Percentiles rank a stretch among this genome's conserved stretches.
These are phyloP conservation scores for Napeogenes inachia DNA, from an alignment of 2,888 invertebrate species.

Conservation along the genomic window DNA sequence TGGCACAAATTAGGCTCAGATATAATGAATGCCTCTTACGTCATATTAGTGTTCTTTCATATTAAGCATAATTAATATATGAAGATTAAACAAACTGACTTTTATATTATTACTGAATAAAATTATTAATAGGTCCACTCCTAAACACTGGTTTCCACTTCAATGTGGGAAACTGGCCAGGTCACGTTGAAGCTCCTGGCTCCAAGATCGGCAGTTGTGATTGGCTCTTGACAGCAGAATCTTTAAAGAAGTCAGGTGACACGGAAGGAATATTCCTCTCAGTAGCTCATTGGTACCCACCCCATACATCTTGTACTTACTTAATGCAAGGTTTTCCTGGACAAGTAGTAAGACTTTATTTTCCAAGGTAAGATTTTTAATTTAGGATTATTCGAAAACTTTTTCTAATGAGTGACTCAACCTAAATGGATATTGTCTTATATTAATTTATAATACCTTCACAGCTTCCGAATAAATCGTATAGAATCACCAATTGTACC, in stretches of 20 bases:
- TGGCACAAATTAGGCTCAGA: no score
- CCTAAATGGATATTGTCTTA: slow-evolving; percentile 5
- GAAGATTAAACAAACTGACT: no score
- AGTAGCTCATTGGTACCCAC: slow-evolving; percentile 96
- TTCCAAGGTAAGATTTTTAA: slow-evolving; percentile 82
- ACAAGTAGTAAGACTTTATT: slow-evolving; percentile 92
- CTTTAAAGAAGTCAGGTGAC: slow-evolving; percentile 85
- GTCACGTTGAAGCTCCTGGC: slow-evolving; percentile 93
- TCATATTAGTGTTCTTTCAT: no score
- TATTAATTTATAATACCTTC: slow-evolving; percentile 8
- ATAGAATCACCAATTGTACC: slow-evolving; percentile 92
- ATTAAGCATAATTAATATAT: no score
- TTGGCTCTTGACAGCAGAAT: slow-evolving; percentile 91
- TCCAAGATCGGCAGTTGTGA: slow-evolving; percentile 91
- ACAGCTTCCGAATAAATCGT: slow-evolving; percentile 90
- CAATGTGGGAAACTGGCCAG: slow-evolving; percentile 96
- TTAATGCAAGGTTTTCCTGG: slow-evolving; percentile 90
- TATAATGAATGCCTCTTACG: no score
- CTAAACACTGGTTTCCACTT: slow-evolving; percentile 96
- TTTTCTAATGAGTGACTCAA: neutral
- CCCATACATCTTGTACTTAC: slow-evolving; percentile 94
- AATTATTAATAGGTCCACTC: slow-evolving; percentile 80
- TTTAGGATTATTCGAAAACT: neutral
- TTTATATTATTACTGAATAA: no score
- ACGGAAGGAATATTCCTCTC: slow-evolving; percentile 93